Conservation (phyloP, 2,113 vertebrate genomes). For the Malurus cyaneus region DNA sequence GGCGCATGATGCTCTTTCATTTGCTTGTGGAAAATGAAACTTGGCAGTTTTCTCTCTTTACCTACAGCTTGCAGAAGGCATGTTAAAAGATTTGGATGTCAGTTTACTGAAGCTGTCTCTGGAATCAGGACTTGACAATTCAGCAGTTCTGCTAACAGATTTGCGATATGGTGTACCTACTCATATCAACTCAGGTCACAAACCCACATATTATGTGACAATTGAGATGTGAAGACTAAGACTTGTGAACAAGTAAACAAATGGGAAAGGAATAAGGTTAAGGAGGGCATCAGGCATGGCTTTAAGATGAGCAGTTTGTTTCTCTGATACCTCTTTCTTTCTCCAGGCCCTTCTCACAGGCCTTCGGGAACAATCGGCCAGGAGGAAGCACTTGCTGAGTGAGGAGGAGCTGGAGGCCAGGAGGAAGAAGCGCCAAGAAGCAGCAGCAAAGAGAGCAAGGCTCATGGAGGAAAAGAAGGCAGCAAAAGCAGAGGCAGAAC, state of each 20-base stretch:
- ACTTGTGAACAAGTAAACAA: neutral
- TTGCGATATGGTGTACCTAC: neutral
- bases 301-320: neutral
- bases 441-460: constrained; percentile 83
- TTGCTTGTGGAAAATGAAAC: neutral
- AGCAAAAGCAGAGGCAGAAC: constrained; percentile 78
- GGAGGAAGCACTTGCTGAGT: constrained; percentile 78
- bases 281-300: neutral
- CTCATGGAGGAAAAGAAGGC: constrained; percentile 75
- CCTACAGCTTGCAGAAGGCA: neutral
- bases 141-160: neutral
- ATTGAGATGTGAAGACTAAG: neutral
- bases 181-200: neutral
- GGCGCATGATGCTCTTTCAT: neutral
- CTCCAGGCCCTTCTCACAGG: constrained; percentile 71
- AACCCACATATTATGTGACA: neutral
- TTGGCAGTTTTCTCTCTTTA: neutral
- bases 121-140: neutral
- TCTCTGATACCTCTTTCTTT: neutral
- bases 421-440: constrained; percentile 75
- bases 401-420: constrained; percentile 80
- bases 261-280: neutral
- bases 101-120: neutral
- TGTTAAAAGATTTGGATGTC: neutral
- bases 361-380: constrained; percentile 41